Base-by-base conservation (phyloP, 1,140 invertebrate genomes). In the Rhagoletis zephyria region DNA sequence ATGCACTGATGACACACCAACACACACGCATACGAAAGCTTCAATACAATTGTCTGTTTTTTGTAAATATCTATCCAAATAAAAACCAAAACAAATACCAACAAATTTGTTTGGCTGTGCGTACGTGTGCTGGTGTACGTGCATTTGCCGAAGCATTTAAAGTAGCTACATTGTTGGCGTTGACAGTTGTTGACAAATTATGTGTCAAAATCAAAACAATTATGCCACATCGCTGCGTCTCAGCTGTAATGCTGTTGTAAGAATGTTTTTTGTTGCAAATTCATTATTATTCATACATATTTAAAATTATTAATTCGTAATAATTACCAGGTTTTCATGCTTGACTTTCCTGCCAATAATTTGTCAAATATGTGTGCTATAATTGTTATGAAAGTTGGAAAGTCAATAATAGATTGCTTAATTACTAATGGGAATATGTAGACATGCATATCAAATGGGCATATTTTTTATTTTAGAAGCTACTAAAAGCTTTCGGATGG, bases 111-210 rank as follows among this genome's bases (percentile, higher is more conserved):
- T 5, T 30, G 16, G 19, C 1, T 16, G 67, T 74, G 42, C 45
- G 42, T 48, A 12, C 5, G 42, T 48, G 7, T 40, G 14, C 67
- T 45, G 40, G 10, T 56, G 45, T 30, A 40, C 64, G 6, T 81
- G 74, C 10, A 3, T 56, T 12, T 30, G 7, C 48, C 3, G 19
- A 81, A 81, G 74, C 48, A 81, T 16, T 5, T 9, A 19, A 16
- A 30, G 30, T 30, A 59, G 30, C 74, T 19, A 81, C n/a, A 56
- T 81, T 59, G 74, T 56, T 51, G 5, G 4, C 19, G 74, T 59
- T 81, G 74, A 56, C 74, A 81, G 74, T 7, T 81, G 48, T 12
- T 59, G 74, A 81, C 48, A 59, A 5, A 81, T 81, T 51, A 81
- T 19, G 48, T 81, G 51, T 59, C 51, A 59, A 81, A 81, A 59